Base-by-base conservation (phyloP, 2,797 vertebrate genomes). In the Sebastes wilsoni region DNA sequence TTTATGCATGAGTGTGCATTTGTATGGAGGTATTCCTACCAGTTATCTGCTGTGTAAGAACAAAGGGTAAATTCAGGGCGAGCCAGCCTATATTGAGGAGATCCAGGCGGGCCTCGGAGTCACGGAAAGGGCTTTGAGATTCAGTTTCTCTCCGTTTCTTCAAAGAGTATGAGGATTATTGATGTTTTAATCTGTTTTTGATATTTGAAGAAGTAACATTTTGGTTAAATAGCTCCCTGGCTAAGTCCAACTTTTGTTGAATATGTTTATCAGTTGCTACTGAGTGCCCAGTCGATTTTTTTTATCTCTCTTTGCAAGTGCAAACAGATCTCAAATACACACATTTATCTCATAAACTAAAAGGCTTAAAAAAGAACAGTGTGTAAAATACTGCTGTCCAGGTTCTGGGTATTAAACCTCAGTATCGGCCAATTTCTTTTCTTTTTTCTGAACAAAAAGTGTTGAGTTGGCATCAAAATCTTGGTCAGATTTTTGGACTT, bases 1-100 rank as follows among this genome's bases (percentile, higher is more conserved):
- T 92, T 96, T 90, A 95, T 95, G 92, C 89, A 95, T 91, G 88
- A 89, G 82, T 66, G 22, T 78, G 90, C 84, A 71, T 93, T 92
- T 91, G 89, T 92, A 88, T 89, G 18, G 83, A 91, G 88, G 87
- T 89, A 88, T 93, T 92, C 83, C 83, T 60, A 81, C 60, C 82
- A 81, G 86, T 91, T 90, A 88, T 89, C 80, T 84, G 75, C 87
- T 82, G 81, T 81, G 87, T 86, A 76, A 58, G 77, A 89, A 92
- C 86, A 91, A 89, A 89, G 81, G 83, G 74, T 61, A 82, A 71
- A 72, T 52, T 65, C 75, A 79, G 79, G 73, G 68, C 18, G 54
- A 87, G 71, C 38, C 77, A 30, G 74, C 18, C 54, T 36, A 18
- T 79, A 69, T 32, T 60, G 58, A 79, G 64, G 5, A 68, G 54